Percentiles rank a stretch among this genome's conserved stretches.
Evolutionary conservation across 2,797 vertebrate species (phyloP).

Genomic region (Coregonus sp.): DNA sequence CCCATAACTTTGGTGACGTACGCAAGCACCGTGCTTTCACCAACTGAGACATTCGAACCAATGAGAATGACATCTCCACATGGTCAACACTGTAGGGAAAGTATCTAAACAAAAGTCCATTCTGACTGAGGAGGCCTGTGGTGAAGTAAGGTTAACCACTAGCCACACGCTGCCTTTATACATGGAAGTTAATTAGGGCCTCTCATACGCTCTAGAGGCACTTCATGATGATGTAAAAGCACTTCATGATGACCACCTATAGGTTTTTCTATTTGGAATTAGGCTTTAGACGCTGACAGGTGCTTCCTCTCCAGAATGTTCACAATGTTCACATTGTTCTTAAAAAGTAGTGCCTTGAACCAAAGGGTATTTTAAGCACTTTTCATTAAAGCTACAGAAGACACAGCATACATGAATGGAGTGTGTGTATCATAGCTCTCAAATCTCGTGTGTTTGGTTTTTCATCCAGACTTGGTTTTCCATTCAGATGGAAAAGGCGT

Average conservation of each 20-base stretch:
- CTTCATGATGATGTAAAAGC: too few species aligned
- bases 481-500: background rate
- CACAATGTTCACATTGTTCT: background rate
- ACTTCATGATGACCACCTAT: background rate
- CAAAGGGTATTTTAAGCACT: background rate
- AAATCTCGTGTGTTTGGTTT: background rate
- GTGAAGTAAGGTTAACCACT: background rate
- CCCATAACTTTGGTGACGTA: background rate
- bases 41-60: background rate
- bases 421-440: background rate
- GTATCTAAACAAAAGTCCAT: background rate
- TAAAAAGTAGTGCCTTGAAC: background rate
- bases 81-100: background rate
- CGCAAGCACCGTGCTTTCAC: background rate
- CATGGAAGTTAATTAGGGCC: background rate
- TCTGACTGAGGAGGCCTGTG: background rate
- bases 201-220: too few species aligned
- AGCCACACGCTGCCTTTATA: background rate
- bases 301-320: background rate
- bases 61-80: background rate
- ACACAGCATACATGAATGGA: background rate
- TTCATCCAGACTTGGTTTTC: background rate
- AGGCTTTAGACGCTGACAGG: background rate
- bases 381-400: background rate
- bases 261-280: background rate